phyloP scores from a whole-genome alignment of 2,797 vertebrate species.

The Crenichthys baileyi region DNA sequence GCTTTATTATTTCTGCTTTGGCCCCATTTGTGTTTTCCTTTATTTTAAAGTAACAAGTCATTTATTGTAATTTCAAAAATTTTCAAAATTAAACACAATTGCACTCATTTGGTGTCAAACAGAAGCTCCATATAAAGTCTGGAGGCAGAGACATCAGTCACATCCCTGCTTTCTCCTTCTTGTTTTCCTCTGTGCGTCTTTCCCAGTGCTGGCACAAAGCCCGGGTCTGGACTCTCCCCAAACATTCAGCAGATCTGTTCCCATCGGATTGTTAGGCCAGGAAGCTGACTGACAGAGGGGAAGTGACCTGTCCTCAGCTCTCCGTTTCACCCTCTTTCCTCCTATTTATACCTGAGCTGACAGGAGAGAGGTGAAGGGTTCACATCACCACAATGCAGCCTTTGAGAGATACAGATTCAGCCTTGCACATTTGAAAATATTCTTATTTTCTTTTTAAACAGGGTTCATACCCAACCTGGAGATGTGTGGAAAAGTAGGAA shows the following conservation, averaged over 20 bases:
- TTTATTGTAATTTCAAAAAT: neutral
- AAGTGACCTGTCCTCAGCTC: slow-evolving; percentile 57
- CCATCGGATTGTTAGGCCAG: slow-evolving; percentile 50
- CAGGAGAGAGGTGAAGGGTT: slow-evolving; percentile 2
- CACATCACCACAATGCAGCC: slow-evolving; percentile 29
- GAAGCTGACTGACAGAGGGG: slow-evolving; percentile 59
- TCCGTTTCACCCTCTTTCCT: slow-evolving; percentile 28
- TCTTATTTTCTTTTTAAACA: neutral
- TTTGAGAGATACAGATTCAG: slow-evolving; percentile 14
- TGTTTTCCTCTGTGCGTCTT: slow-evolving; percentile 13
- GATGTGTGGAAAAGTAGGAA: neutral
- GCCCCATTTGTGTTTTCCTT: slow-evolving; percentile 30
- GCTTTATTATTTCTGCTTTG: slow-evolving; percentile 46
- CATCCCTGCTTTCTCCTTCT: neutral
- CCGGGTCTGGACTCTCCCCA: slow-evolving; percentile 9
- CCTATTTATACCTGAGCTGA: slow-evolving; percentile 40
- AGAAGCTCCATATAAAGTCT: slow-evolving; percentile 46
- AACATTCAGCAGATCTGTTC: slow-evolving; percentile 25
- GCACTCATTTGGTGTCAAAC: slow-evolving; percentile 27
- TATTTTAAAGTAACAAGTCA: neutral
- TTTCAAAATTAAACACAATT: neutral
- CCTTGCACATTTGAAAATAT: neutral
- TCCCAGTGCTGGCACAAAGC: slow-evolving; percentile 26
- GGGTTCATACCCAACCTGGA: neutral
- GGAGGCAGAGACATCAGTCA: slow-evolving; percentile 25